Base-by-base conservation (phyloP, 2,797 vertebrate species). In the Pipistrellus kuhlii region DNA sequence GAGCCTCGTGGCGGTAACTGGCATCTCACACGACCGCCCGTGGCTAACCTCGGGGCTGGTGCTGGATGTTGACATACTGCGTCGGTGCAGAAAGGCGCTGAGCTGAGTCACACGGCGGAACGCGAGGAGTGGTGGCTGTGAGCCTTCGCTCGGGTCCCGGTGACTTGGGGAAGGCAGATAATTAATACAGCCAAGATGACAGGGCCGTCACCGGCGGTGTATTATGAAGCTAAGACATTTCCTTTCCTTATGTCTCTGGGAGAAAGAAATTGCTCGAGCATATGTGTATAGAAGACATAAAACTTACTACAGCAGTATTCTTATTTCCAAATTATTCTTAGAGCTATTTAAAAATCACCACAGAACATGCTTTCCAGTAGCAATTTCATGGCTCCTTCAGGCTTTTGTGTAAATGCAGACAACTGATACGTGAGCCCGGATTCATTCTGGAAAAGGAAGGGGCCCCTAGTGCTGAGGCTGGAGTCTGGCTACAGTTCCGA, bases 271-370 rank as follows among this genome's bases (percentile, higher is more conserved):
- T 82, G 69, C 88, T 93, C 15, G 55, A 78, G 92, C 81, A 44
- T 94, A 75, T 96, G 90, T 94, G 76, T 90, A 80, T 57, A 66
- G 90, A 95, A 95, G 96, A 94, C 94, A 93, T 95, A 97, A 96
- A 93, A 95, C 62, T 95, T 90, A 85, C 90, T 89, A 80, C 53
- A 95, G 88, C 88, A 78, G 55, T 97, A 78, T 95, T 97, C 96
- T 96, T 95, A 96, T 97, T 97, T 97, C 90, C 73, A 96, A 85
- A 96, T 95, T 92, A 96, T 94, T 96, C 90, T 95, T 95, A 85
- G 95, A 96, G 90, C 94, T 95, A 82, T 94, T 97, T 96, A 91
- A 96, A 95, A 97, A 92, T 95, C 95, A 95, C 90, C 92, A 83
- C 73, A 92, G 85, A 92, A 92, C 2, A 6, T 95, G 88, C 88